Conservation (phyloP, 2,113 vertebrate species). For the Callospermophilus lateralis region DNA sequence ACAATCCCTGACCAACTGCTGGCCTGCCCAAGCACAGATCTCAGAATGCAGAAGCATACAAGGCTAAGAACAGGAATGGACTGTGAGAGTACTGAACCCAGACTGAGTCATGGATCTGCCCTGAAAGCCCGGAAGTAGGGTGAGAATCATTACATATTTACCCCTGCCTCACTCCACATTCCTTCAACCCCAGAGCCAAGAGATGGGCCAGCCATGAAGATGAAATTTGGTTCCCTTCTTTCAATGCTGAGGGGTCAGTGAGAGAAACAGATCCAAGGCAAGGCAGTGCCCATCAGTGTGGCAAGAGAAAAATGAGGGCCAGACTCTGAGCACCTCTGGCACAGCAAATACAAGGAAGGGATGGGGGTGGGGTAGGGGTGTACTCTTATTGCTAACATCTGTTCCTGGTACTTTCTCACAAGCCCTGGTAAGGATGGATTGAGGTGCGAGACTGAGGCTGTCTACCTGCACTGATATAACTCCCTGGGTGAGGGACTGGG, state of each 20-base stretch:
- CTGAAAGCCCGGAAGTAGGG: not conserved
- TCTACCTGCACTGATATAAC: not conserved
- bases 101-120: not conserved
- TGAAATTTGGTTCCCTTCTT: not conserved
- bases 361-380: not conserved
- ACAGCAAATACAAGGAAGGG: not conserved
- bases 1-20: too few relatives aligned
- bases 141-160: not conserved
- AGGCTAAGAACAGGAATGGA: not conserved
- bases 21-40: too few relatives aligned
- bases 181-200: conserved; percentile 8
- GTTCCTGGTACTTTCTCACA: not conserved
- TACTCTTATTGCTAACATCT: not conserved
- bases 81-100: not conserved
- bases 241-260: not conserved
- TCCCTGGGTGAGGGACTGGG: too few relatives aligned
- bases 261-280: not conserved
- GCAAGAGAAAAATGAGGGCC: not conserved
- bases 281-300: not conserved
- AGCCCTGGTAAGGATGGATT: rapidly evolving
- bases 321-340: not conserved
- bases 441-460: not conserved
- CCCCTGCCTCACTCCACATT: not conserved
- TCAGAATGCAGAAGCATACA: not conserved
- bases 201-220: not conserved